Evolutionary conservation across 2,888 invertebrate genomes (phyloP).

Genomic region (Aleiodes testaceus): DNA sequence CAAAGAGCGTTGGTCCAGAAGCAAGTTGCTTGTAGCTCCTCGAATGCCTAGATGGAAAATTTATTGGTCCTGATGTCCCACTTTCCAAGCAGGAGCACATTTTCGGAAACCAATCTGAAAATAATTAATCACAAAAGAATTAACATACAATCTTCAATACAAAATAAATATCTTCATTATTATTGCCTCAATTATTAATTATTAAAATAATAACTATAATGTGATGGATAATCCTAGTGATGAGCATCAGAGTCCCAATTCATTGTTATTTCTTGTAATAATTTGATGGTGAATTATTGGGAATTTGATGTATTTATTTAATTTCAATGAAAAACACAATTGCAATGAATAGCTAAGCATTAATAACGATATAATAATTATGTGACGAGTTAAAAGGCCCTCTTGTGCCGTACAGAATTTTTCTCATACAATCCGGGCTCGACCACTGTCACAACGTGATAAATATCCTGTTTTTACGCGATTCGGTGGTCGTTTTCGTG

Average conservation of each 20-base stretch:
- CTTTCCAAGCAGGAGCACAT: conserved; percentile 62
- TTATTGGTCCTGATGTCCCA: conserved; percentile 46
- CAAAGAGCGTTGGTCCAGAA: conserved; percentile 52
- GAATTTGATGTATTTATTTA: too few relatives aligned
- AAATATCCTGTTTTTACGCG: conserved; percentile 48
- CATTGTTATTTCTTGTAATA: too few relatives aligned
- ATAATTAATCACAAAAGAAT: background rate
- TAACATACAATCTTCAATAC: too few relatives aligned
- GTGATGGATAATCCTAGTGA: too few relatives aligned
- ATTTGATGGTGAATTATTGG: too few relatives aligned
- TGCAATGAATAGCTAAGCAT: conserved; percentile 43
- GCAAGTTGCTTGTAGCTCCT: conserved; percentile 57
- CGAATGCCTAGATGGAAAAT: conserved; percentile 46
- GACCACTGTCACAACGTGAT: conserved; percentile 53
- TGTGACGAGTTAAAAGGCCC: conserved; percentile 49
- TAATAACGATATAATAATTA: conserved; percentile 25
- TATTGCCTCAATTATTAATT: too few relatives aligned
- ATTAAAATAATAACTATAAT: too few relatives aligned
- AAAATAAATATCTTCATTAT: too few relatives aligned
- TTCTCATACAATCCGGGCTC: conserved; percentile 52
- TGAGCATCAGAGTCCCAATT: too few relatives aligned
- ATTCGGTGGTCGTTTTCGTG: conserved; percentile 47
- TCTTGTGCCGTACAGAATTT: conserved; percentile 47
- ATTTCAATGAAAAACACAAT: conserved; percentile 26
- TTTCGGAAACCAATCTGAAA: conserved; percentile 63